These are phyloP conservation scores for Drosophila tanythrix DNA, from an alignment of 2,888 invertebrate species.

Conservation along the genomic window DNA sequence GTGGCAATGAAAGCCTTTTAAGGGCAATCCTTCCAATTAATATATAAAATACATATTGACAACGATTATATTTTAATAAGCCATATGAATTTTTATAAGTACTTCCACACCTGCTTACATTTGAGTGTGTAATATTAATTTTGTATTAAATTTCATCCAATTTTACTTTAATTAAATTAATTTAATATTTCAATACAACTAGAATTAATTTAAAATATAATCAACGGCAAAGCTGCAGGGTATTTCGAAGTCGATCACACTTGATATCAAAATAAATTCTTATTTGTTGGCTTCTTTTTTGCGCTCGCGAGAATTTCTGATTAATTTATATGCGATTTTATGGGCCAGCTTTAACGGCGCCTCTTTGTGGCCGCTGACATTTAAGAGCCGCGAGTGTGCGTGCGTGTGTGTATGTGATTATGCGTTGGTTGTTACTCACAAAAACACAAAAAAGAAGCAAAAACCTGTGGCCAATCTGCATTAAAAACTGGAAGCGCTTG, in stretches of 20 bases:
- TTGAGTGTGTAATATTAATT: not conserved
- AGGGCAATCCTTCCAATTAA: no score
- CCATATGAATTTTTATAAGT: no score
- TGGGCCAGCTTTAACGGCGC: slow-evolving; percentile 11
- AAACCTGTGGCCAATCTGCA: slow-evolving; percentile 36
- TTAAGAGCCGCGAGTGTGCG: slow-evolving; percentile 21
- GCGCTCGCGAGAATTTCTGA: slow-evolving; percentile 36
- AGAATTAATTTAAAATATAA: not conserved
- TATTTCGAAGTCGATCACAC: not conserved
- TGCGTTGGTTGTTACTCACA: not conserved
- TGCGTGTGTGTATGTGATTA: slow-evolving; percentile 7
- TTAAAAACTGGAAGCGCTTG: slow-evolving; percentile 23
- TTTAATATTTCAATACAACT: not conserved
- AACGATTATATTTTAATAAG: no score
- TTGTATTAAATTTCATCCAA: not conserved
- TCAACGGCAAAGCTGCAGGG: not conserved
- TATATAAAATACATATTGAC: no score
- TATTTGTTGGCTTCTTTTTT: not conserved
- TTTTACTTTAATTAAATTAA: not conserved
- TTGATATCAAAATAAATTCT: not conserved
- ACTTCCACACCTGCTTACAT: not conserved
- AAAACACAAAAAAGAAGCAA: not conserved
- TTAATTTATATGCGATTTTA: slow-evolving; percentile 63
- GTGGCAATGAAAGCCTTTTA: no score
- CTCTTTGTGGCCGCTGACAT: slow-evolving; percentile 49